Evolutionary conservation across 2,113 vertebrate genomes (phyloP), one percentile per base, ranked within the genome.

Genomic region (Lepidothrix coronata): DNA sequence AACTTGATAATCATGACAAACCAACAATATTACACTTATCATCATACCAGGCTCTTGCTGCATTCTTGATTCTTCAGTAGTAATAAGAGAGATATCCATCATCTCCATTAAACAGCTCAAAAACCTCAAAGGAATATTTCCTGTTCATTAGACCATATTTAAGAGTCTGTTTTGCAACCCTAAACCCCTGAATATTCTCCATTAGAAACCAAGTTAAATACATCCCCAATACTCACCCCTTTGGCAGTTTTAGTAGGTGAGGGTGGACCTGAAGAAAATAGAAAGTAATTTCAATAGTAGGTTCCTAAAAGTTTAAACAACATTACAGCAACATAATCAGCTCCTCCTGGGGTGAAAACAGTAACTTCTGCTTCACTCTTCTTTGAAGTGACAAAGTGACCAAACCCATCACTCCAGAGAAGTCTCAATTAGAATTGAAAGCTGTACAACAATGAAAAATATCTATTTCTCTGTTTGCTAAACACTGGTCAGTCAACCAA

Each of bases 241-340:
- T 99, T 99, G 61, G 98, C 90, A n/a, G 98, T 98, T 98, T 99
- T 99, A 93, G 99, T 98, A 88, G 99, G 99, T 95, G 99, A 99
- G 11, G 99, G 98, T 84, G 99, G 99, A 98, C 99, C 99, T 99
- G 98, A 91, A 91, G 67, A 94, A 96, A 97, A 98, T 0, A 91
- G 73, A 95, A 75, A 65, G 28, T 30, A n/a, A 33, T 63, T 86
- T 96, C 72, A 92, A 7, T 43, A 35, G 23, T 11, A 44, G 62
- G 20, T 41, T 79, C 74, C 23, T 59, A 62, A 16, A 49, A 41
- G 28, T 63, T 81, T 52, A 37, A 73, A 68, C 24, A 91, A 54
- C 39, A 49, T 48, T 91, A 79, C 48, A 25, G 76, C 57, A 87
- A 87, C 27, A 74, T 5, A 27, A 76, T 49, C 62, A 46, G 35